Evolutionary conservation across 2,888 invertebrate species (phyloP), one percentile per base, ranked within the genome.

Genomic region (Hermaeophaga mercurialis): DNA sequence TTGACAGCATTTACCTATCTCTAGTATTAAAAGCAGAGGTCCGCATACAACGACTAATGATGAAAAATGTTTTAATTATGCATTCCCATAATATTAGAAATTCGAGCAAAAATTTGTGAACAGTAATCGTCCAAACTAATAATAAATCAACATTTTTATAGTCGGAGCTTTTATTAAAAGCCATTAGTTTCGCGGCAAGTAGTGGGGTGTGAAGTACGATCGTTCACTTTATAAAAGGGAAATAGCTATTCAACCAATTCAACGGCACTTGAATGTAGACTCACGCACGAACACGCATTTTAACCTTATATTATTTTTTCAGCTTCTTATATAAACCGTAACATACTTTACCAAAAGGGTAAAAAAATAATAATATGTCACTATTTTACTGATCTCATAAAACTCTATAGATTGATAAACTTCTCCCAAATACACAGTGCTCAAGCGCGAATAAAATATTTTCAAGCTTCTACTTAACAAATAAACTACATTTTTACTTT

Each of bases 81-180:
- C 73, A 72, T 74, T 73, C 73, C 72, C 68, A 68, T 70, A 70
- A 70, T 72, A 71, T 71, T 70, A 71, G 65, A 70, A 67, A 71
- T 75, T 73, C 63, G 70, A 66, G 70, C 65, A 74, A 74, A 75
- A 76, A 75, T 76, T 75, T 75, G 76, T 70, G 73, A 75, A 73
- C 73, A 71, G 73, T 76, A 75, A 76, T 76, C 73, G 73, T 70
- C 73, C 73, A 72, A 74, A 75, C 74, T 74, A 72, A 73, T 73
- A 75, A 77, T 78, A 78, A 78, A 78, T 78, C 77, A 78, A 75
- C 75, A 78, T 75, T 78, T 78, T 78, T 78, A 77, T 78, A 75
- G 77, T 75, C 75, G 69, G 60, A 69, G 75, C 76, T 77, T 77
- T 78, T 78, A 78, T 78, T 78, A 78, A 77, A 76, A 78, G 75